Conservation (phyloP, 2,113 vertebrate genomes). For the Falcunculus frontatus region DNA sequence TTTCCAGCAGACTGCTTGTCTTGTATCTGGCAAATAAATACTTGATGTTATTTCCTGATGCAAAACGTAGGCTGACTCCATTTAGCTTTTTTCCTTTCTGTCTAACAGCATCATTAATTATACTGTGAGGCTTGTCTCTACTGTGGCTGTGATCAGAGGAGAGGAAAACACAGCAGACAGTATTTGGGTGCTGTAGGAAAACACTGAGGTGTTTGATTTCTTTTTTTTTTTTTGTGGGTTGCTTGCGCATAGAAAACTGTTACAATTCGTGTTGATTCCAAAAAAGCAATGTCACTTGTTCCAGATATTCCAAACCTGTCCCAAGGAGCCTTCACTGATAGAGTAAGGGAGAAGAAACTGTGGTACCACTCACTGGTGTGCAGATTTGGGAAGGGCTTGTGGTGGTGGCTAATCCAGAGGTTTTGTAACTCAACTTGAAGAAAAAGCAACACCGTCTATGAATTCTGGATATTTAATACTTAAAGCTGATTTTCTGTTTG, state of each 20-base stretch:
- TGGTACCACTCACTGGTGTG: neutral
- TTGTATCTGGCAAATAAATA: neutral
- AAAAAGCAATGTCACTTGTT: neutral
- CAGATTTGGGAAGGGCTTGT: neutral
- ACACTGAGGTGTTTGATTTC: neutral
- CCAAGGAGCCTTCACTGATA: neutral
- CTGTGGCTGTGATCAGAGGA: neutral
- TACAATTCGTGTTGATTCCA: neutral
- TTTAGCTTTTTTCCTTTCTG: constrained; percentile 2
- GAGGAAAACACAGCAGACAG: neutral
- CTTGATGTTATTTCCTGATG: constrained; percentile 4
- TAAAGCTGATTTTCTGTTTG: neutral
- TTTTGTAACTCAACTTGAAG: neutral
- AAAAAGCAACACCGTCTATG: neutral
- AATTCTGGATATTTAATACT: neutral
- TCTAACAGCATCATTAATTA: constrained; percentile 3
- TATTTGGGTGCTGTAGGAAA: neutral
- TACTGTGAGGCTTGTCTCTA: neutral
- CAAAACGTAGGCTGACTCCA: neutral
- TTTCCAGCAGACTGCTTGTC: neutral
- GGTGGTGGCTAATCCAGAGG: neutral
- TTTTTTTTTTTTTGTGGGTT: neutral
- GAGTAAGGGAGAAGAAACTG: neutral
- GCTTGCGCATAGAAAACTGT: neutral
- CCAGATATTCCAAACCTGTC: neutral